Percentiles rank a stretch among this genome's conserved stretches.
These are phyloP conservation scores for Drosophila ambigua DNA, from an alignment of 1,140 invertebrate genomes.

Conservation along the genomic window DNA sequence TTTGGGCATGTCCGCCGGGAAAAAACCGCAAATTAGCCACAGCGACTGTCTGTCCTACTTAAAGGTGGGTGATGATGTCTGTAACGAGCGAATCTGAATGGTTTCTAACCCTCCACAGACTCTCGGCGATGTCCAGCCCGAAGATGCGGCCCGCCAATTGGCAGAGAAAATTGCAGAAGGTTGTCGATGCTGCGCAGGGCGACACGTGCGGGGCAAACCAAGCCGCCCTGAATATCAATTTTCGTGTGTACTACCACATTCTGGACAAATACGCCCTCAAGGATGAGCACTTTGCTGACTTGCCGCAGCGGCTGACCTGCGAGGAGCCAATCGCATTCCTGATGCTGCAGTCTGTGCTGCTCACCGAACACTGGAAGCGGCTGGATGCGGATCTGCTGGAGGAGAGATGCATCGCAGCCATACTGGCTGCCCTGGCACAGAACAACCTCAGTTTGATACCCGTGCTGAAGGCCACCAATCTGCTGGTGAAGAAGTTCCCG, in stretches of 20 bases:
- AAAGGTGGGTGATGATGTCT: slow-evolving; percentile 24
- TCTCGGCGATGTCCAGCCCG: slow-evolving; percentile 55
- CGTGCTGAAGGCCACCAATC: slow-evolving; percentile 67
- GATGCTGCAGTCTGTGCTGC: slow-evolving; percentile 58
- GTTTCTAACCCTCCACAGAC: slow-evolving; percentile 7
- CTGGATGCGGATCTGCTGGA: slow-evolving; percentile 51
- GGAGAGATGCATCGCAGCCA: slow-evolving; percentile 46
- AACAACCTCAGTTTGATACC: slow-evolving; percentile 58
- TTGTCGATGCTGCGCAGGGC: slow-evolving; percentile 30
- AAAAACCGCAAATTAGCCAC: slow-evolving; percentile 21
- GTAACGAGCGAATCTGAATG: not conserved
- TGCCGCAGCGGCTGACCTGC: slow-evolving; percentile 22
- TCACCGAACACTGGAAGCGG: slow-evolving; percentile 58
- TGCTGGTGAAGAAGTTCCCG: slow-evolving; percentile 69
- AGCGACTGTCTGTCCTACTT: slow-evolving; percentile 54
- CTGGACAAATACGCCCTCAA: slow-evolving; percentile 56
- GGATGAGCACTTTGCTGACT: slow-evolving; percentile 52
- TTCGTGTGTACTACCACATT: slow-evolving; percentile 70
- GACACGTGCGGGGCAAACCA: slow-evolving; percentile 56
- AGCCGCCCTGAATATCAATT: slow-evolving; percentile 62
- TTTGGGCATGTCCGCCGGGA: slow-evolving; percentile 20
- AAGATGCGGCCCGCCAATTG: slow-evolving; percentile 51
- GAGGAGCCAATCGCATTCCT: slow-evolving; percentile 50
- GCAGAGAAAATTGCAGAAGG: slow-evolving; percentile 51
- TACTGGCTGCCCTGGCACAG: slow-evolving; percentile 44